phyloP scores from a whole-genome alignment of 1,140 invertebrate genomes.

The Drosophila fuyamai region DNA sequence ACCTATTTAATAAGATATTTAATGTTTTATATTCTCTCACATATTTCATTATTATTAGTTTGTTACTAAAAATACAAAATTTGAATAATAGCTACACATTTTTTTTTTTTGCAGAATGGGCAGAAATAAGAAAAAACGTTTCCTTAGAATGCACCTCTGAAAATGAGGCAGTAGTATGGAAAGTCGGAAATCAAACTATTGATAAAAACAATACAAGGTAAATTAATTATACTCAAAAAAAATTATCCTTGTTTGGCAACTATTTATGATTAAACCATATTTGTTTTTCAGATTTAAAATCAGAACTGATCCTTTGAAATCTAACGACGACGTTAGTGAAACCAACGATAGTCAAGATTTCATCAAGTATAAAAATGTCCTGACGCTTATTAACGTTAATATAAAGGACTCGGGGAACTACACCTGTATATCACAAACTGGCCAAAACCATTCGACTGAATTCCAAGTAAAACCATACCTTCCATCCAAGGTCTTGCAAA shows the following conservation, averaged over 20 bases:
- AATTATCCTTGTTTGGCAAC: background rate
- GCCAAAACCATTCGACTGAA: conserved; percentile 62
- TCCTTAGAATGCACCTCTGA: conserved; percentile 85
- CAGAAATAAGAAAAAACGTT: conserved; percentile 84
- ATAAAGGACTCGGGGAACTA: conserved; percentile 85
- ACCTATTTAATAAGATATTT: too few species aligned
- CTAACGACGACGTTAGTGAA: conserved; percentile 32
- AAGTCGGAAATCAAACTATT: conserved; percentile 84
- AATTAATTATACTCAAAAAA: background rate
- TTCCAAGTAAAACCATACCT: conserved; percentile 84
- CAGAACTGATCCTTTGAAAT: conserved; percentile 18
- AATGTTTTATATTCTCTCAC: too few species aligned
- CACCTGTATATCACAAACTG: conserved; percentile 83
- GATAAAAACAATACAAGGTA: conserved; percentile 82
- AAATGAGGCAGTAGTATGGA: conserved; percentile 84
- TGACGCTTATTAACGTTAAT: conserved; percentile 78
- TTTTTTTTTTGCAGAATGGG: conserved; percentile 45
- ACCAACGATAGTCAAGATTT: conserved; percentile 38
- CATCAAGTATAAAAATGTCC: conserved; percentile 55
- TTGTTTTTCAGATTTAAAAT: conserved; percentile 39
- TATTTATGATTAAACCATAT: background rate
- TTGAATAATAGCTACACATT: too few species aligned
- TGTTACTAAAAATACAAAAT: too few species aligned
- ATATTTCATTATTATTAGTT: too few species aligned
- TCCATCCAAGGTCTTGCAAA: conserved; percentile 85